Conservation (phyloP, 1,140 invertebrate genomes). For the Drosophila orosa region DNA sequence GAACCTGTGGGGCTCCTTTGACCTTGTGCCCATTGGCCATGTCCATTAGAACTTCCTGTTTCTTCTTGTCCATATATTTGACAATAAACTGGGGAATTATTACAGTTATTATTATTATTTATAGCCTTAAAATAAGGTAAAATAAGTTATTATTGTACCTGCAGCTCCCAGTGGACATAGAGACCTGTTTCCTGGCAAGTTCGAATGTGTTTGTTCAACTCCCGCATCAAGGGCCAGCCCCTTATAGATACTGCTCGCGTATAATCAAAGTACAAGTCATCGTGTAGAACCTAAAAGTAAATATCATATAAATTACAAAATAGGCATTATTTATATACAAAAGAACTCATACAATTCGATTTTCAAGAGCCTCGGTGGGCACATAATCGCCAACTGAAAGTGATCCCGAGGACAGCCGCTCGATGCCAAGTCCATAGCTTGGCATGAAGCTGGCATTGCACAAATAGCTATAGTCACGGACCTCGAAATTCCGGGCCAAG, state of each 20-base stretch:
- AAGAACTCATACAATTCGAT: slow-evolving; percentile 55
- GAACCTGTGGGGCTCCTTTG: slow-evolving; percentile 62
- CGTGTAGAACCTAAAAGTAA: slow-evolving; percentile 53
- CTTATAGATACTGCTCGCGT: slow-evolving; percentile 74
- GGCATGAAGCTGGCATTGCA: slow-evolving; percentile 66
- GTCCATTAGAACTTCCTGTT: slow-evolving; percentile 62
- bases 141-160: slow-evolving; percentile 38
- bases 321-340: not conserved
- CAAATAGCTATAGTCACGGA: slow-evolving; percentile 68
- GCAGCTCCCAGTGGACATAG: slow-evolving; percentile 71
- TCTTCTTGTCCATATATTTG: slow-evolving; percentile 73
- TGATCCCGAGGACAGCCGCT: slow-evolving; percentile 62
- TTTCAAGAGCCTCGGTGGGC: slow-evolving; percentile 56
- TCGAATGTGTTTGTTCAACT: slow-evolving; percentile 66
- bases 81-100: slow-evolving; percentile 27
- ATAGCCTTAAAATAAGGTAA: not conserved
- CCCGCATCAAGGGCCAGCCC: slow-evolving; percentile 72
- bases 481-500: slow-evolving; percentile 61
- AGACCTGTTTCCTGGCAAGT: slow-evolving; percentile 70
- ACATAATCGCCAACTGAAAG: slow-evolving; percentile 75
- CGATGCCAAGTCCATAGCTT: slow-evolving; percentile 73
- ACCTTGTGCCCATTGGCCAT: slow-evolving; percentile 53
- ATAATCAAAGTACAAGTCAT: slow-evolving; percentile 80
- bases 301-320: not conserved
- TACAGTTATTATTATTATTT: not conserved